Conservation (phyloP, 2,797 vertebrate species). For the Fundulus diaphanus region DNA sequence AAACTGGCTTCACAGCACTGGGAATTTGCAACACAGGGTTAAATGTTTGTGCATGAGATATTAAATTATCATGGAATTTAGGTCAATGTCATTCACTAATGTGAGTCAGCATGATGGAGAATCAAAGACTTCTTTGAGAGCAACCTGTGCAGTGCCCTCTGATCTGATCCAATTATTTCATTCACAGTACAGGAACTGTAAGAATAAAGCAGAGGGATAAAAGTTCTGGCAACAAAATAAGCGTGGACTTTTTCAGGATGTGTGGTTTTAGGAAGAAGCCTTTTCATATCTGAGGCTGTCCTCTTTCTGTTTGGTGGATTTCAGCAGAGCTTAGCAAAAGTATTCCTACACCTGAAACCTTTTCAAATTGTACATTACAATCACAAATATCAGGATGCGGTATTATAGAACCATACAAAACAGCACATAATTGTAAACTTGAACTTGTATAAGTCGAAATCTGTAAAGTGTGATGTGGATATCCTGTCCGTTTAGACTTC, state of each 20-base stretch:
- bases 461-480: too few species aligned
- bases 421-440: too few species aligned
- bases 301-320: background rate
- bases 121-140: constrained; percentile 43
- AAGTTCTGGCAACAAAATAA: background rate
- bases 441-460: too few species aligned
- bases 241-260: background rate
- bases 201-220: background rate
- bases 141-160: constrained; percentile 21
- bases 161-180: constrained; percentile 32
- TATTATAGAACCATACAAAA: too few species aligned
- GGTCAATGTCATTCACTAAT: constrained; percentile 18
- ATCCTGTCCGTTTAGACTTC: too few species aligned
- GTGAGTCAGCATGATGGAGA: constrained; percentile 1
- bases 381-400: background rate
- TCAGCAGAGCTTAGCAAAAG: background rate
- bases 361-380: background rate
- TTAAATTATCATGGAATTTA: constrained; percentile 22
- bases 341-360: background rate
- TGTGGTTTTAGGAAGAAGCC: background rate
- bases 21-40: background rate
- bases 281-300: background rate
- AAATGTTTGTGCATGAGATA: background rate
- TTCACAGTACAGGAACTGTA: constrained; percentile 22
- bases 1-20: background rate